phyloP scores from a whole-genome alignment of 2,113 vertebrate genomes.

The Embiotoca jacksoni region DNA sequence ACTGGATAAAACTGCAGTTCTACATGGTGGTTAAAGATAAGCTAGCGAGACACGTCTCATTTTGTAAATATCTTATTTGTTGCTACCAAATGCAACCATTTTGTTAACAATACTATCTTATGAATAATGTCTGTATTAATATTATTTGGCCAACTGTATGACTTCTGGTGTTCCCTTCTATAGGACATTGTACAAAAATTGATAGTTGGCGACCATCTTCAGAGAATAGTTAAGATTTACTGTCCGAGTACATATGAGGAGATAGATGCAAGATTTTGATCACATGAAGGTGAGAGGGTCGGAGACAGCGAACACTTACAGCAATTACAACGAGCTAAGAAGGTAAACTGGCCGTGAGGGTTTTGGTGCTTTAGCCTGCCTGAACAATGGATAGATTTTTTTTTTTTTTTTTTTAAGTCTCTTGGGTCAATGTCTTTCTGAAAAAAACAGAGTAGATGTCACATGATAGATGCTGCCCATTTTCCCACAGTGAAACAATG shows the following conservation, averaged over 20 bases:
- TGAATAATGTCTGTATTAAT: neutral
- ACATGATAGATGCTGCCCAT: slow-evolving; percentile 62
- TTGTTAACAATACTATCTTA: neutral
- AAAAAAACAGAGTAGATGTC: slow-evolving; percentile 30
- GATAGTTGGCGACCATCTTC: neutral
- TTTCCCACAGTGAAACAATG: slow-evolving; percentile 76
- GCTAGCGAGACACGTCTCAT: neutral
- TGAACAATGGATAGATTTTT: slow-evolving; percentile 50
- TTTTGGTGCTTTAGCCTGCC: slow-evolving; percentile 21
- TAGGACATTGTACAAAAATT: neutral
- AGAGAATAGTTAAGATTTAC: slow-evolving; percentile 1
- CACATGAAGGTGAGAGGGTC: slow-evolving; percentile 24
- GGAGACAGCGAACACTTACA: slow-evolving; percentile 7
- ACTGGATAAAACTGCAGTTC: too few relatives aligned
- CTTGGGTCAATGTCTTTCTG: slow-evolving; percentile 27
- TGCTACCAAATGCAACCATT: neutral
- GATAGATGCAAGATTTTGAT: slow-evolving; percentile 26
- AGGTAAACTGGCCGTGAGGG: slow-evolving; percentile 18
- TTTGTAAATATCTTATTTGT: neutral
- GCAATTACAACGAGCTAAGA: neutral
- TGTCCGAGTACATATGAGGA: neutral
- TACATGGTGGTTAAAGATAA: too few relatives aligned
- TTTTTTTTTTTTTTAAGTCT: neutral
- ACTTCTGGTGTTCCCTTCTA: neutral
- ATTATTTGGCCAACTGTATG: neutral